Conservation (phyloP, 2,888 invertebrate genomes). For the Sesamia inferens region DNA sequence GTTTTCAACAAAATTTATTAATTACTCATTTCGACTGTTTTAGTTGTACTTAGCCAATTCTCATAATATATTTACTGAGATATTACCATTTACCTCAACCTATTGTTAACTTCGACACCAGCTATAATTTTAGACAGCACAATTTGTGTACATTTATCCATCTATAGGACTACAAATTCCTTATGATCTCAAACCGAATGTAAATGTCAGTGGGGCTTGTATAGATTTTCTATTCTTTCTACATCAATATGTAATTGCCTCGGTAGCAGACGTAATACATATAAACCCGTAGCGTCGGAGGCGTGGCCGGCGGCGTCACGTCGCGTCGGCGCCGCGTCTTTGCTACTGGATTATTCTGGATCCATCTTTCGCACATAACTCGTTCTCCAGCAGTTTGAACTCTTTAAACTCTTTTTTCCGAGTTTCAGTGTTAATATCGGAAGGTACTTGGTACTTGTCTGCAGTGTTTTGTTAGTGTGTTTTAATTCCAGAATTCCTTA, state of each 20-base stretch:
- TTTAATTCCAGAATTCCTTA: conserved; percentile 15
- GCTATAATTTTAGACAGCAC: conserved; percentile 38
- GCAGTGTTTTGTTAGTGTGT: not conserved
- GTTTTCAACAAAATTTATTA: conserved; percentile 36
- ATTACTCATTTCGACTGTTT: conserved; percentile 51
- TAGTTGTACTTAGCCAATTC: conserved; percentile 58
- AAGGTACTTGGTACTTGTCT: conserved; percentile 13
- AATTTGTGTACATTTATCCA: conserved; percentile 29
- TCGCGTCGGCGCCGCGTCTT: conserved; percentile 84
- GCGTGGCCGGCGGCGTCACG: conserved; percentile 85
- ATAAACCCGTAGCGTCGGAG: conserved; percentile 78
- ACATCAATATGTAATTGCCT: conserved; percentile 69
- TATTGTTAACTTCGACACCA: conserved; percentile 53
- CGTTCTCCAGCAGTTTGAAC: conserved; percentile 57
- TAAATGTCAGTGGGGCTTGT: conserved; percentile 65
- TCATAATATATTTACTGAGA: conserved; percentile 51
- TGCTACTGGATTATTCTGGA: conserved; percentile 79
- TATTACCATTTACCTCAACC: conserved; percentile 53
- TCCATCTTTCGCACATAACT: conserved; percentile 58
- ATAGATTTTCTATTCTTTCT: conserved; percentile 68
- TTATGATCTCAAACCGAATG: conserved; percentile 60
- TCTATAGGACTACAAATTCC: conserved; percentile 48
- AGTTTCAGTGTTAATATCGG: conserved; percentile 22
- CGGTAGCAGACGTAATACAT: conserved; percentile 71
- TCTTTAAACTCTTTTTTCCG: conserved; percentile 51